Base-by-base conservation (phyloP, 2,888 invertebrate species). In the Rhamnusium bicolor region DNA sequence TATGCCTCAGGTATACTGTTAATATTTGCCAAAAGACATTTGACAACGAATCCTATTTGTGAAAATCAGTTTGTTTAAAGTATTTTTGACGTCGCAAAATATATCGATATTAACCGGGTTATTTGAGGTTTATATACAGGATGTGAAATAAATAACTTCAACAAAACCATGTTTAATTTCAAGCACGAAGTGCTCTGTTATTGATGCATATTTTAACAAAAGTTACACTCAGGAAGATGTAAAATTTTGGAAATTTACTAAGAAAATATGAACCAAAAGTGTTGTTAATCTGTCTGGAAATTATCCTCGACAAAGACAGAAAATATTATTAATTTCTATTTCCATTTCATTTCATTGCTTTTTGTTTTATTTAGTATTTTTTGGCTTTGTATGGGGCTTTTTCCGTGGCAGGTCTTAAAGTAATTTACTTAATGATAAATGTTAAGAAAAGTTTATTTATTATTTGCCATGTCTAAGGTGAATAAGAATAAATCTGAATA, bases 371-470 rank as follows among this genome's bases (percentile, higher is more conserved):
- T n/a, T 40, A 0, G 4, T 40, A 40, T 40, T 58, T 68, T 56
- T 40, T 40, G 29, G 21, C 62, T 21, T 49, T 47, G 47, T n/a
- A 14, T 18, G 49, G 21, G 49, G 49, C 62, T 49, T 62, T 47
- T 62, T 49, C 62, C 40, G 62, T 46, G 10, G 58, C 58, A 58
- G 47, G 7, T n/a, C 21, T 19, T 27, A 32, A 32, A 24, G 19
- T 40, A 61, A 18, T 46, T 62, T 62, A 62, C 62, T 49, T 49
- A 49, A 49, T 49, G 32, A 19, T 29, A 58, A 27, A 58, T 18
- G 14, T 29, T 29, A 16, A 58, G 27, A 51, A 12, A 12, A 12
- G 19, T 51, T 29, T 32, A 58, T 58, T 58, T 58, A 29, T 29
- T 58, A 24, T 58, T 54, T 19, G 24, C n/a, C 12, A n/a, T 54